phyloP scores from a whole-genome alignment of 1,140 invertebrate genomes.

The Bactericera cockerelli region DNA sequence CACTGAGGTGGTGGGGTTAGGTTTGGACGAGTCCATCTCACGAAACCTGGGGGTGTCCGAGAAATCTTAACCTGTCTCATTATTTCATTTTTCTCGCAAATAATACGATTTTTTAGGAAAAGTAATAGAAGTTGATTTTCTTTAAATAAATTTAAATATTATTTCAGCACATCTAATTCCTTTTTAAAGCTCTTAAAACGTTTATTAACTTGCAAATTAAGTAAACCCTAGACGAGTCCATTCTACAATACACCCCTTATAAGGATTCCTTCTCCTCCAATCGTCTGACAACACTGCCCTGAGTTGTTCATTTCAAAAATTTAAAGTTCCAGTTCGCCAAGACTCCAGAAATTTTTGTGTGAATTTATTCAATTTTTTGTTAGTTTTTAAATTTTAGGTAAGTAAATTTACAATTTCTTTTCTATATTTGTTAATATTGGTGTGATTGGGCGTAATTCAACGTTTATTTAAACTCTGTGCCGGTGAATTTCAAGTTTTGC shows the following conservation, averaged over 20 bases:
- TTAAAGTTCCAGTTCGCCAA: not conserved
- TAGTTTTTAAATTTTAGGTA: not conserved
- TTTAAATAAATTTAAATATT: no score
- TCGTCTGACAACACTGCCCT: not conserved
- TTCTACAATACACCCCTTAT: not conserved
- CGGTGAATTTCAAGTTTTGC: not conserved
- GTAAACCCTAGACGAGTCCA: not conserved
- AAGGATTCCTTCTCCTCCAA: constrained; percentile 4
- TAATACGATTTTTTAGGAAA: not conserved
- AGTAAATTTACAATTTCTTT: not conserved
- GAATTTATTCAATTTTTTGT: constrained; percentile 7
- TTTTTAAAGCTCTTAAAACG: no score
- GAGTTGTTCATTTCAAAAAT: not conserved
- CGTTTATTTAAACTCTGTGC: no score
- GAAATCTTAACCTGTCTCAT: constrained; percentile 9
- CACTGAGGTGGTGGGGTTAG: not conserved
- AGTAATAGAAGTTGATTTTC: no score
- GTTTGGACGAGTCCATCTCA: constrained; percentile 1
- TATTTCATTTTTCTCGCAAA: not conserved
- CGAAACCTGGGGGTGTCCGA: not conserved
- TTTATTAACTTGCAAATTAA: no score
- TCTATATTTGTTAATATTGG: not conserved
- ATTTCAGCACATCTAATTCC: no score
- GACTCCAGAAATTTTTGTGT: not conserved
- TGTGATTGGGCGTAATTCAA: no score